These are phyloP conservation scores for Aythya fuligula DNA, from an alignment of 2,797 vertebrate species.

Conservation along the genomic window DNA sequence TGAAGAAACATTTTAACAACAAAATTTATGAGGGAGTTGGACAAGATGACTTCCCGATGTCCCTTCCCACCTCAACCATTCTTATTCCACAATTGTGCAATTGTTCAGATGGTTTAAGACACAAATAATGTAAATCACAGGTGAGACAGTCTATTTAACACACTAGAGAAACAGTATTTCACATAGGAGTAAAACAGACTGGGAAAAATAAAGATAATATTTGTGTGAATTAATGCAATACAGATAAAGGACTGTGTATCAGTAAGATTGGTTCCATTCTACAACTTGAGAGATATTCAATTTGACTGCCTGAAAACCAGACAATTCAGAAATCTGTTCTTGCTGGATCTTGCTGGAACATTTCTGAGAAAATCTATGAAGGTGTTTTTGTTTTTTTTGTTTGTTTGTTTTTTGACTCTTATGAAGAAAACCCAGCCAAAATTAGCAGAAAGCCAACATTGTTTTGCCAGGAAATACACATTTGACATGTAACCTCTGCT, in stretches of 20 bases:
- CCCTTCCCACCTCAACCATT: background rate
- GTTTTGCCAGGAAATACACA: background rate
- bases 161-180: background rate
- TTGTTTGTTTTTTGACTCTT: too few relatives aligned
- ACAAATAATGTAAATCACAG: background rate
- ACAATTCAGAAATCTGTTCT: background rate
- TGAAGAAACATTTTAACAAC: background rate
- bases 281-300: accelerated
- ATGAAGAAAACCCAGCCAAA: background rate
- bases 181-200: background rate
- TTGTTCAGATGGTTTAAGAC: background rate
- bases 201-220: background rate
- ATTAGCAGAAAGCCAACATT: background rate
- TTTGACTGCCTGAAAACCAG: background rate
- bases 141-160: background rate
- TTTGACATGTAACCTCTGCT: background rate
- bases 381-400: background rate
- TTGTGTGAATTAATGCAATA: background rate
- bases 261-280: background rate
- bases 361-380: background rate
- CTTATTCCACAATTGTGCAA: background rate
- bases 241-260: accelerated
- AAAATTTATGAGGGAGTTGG: background rate
- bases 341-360: background rate
- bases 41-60: background rate